These are phyloP conservation scores for Eupelmus urozonus DNA, from an alignment of 2,888 invertebrate genomes.

Conservation along the genomic window DNA sequence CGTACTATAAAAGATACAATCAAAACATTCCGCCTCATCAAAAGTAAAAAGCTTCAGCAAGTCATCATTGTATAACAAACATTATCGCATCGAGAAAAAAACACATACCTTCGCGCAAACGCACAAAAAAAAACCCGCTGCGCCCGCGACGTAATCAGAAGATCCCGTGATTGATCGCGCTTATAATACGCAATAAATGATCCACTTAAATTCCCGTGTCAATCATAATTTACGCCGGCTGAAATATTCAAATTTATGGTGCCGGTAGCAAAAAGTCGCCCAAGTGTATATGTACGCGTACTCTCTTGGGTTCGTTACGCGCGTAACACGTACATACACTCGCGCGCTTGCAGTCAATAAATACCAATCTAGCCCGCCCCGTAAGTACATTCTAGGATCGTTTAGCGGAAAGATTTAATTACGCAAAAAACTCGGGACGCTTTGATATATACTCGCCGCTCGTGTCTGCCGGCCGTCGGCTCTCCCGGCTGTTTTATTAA, in stretches of 20 bases:
- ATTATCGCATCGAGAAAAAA: too few relatives aligned
- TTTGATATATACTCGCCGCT: too few relatives aligned
- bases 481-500: constrained; percentile 21
- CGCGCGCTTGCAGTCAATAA: constrained; percentile 18
- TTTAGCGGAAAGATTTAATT: constrained; percentile 26
- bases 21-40: too few relatives aligned
- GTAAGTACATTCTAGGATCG: constrained; percentile 7
- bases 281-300: not conserved
- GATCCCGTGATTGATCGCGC: not conserved
- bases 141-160: too few relatives aligned
- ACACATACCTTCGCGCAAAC: too few relatives aligned
- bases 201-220: constrained; percentile 13
- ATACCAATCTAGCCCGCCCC: constrained; percentile 23
- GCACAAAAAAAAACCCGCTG: too few relatives aligned
- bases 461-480: not conserved
- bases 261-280: not conserved
- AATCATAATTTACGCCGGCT: constrained; percentile 6
- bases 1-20: too few relatives aligned
- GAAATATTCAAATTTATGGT: constrained; percentile 28
- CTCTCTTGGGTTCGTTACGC: constrained; percentile 9
- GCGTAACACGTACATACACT: not conserved
- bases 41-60: too few relatives aligned
- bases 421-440: constrained; percentile 11
- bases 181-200: not conserved
- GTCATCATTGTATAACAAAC: too few relatives aligned